Conservation (phyloP, 2,113 vertebrate species). For the Stegostoma tigrinum region DNA sequence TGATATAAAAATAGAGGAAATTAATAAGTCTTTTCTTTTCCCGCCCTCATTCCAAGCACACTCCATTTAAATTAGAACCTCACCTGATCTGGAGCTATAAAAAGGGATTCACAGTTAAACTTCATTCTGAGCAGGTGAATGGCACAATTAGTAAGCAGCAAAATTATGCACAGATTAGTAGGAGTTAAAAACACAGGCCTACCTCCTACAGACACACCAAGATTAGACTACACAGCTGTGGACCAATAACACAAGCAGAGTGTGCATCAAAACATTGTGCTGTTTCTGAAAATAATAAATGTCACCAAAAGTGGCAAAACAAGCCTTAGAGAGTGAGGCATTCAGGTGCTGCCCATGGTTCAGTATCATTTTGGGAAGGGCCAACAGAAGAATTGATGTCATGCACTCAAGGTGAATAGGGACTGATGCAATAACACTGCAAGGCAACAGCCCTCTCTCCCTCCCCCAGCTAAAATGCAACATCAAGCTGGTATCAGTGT, state of each 20-base stretch:
- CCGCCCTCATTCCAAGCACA: not conserved
- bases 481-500: too few relatives aligned
- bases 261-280: slow-evolving; percentile 1
- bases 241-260: slow-evolving; percentile 23
- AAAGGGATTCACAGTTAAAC: not conserved
- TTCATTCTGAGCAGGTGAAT: not conserved
- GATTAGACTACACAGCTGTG: not conserved
- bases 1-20: slow-evolving; percentile 42
- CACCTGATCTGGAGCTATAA: not conserved
- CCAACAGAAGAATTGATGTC: not conserved
- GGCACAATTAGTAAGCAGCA: slow-evolving; percentile 31
- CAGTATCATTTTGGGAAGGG: not conserved
- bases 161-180: slow-evolving; percentile 33
- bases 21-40: not conserved
- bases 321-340: not conserved
- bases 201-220: slow-evolving; percentile 21
- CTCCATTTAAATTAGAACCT: slow-evolving; percentile 11
- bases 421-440: not conserved
- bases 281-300: slow-evolving; percentile 15
- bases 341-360: not conserved
- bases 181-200: slow-evolving; percentile 11
- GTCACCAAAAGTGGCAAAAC: not conserved
- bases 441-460: not conserved
- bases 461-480: not conserved
- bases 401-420: not conserved